Evolutionary conservation across 2,888 invertebrate genomes (phyloP), one percentile per base, ranked within the genome.

Genomic region (Mythimna impura): DNA sequence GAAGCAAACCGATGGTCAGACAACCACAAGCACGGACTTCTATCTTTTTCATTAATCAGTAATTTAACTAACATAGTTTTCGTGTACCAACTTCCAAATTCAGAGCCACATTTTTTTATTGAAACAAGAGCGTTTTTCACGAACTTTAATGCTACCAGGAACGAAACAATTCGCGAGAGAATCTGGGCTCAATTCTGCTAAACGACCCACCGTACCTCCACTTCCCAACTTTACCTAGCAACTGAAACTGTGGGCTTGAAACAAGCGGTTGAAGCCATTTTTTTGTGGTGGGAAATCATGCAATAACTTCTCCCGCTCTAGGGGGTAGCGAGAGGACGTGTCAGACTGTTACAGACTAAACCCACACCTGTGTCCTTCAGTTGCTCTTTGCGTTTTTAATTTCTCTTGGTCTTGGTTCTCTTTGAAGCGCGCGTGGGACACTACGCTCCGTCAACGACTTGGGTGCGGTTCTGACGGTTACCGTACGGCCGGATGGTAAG

Each of bases 191-290:
- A 76, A 72, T 83, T 70, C 70, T 61, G 61, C 63, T 58, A 73
- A 83, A 83, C 73, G 82, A 76, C 68, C 76, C 60, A 22, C 69
- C 50, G 67, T 78, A 77, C 77, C 70, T 82, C 67, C 66, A 70
- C 40, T 81, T 71, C 36, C 40, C 36, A 83, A 81, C 77, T 86
- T 83, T 66, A 66, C 70, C 77, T 72, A 72, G 71, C 78, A 67
- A 77, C 72, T 54, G 67, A 71, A 71, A 80, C 50, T 73, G 71
- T 47, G 72, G 80, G 63, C 54, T 61, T 17, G 30, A 80, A 80
- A 80, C 57, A 58, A 71, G 67, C 72, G 75, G 73, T 76, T 73
- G 63, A 58, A 73, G 57, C 22, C 43, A 40, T 10, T 36, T 22
- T 52, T 25, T 47, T 22, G 60, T 6, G 47, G 14, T 30, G 17